Percentiles rank a stretch among this genome's conserved stretches.
Evolutionary conservation across 1,140 invertebrate genomes (phyloP).

Genomic region (Lineus longissimus): DNA sequence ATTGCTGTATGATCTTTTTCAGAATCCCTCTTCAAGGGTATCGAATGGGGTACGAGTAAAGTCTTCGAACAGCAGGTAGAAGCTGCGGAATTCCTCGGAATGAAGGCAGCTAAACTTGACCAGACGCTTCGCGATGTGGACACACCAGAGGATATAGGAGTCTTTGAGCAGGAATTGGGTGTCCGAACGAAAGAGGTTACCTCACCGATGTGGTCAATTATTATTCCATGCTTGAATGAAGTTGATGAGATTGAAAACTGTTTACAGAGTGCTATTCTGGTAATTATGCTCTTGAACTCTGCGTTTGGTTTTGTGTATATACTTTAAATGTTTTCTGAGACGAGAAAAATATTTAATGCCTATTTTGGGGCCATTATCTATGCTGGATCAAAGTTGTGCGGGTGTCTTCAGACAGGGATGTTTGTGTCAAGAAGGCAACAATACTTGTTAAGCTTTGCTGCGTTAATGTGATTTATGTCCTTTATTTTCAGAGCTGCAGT

Average conservation of each 20-base stretch:
- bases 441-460: too few relatives aligned
- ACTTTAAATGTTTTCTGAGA: too few relatives aligned
- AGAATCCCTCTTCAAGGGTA: neutral
- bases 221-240: neutral
- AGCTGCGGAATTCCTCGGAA: neutral
- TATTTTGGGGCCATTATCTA: too few relatives aligned
- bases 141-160: neutral
- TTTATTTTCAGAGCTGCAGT: constrained; percentile 6
- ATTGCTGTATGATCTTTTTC: too few relatives aligned
- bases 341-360: too few relatives aligned
- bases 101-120: neutral
- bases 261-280: neutral
- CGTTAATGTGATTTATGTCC: neutral
- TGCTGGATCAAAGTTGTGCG: too few relatives aligned
- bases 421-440: too few relatives aligned
- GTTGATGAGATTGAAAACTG: neutral
- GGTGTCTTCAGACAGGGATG: too few relatives aligned
- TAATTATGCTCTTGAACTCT: neutral
- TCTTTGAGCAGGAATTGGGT: neutral
- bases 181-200: neutral
- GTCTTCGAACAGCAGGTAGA: neutral
- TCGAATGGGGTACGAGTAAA: neutral
- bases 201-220: neutral
- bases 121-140: neutral
- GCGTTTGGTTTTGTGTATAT: too few relatives aligned